Percentiles rank a stretch among this genome's conserved stretches.
Conservation (phyloP, 2,888 invertebrate species). For the Willowsia nigromaculata region DNA sequence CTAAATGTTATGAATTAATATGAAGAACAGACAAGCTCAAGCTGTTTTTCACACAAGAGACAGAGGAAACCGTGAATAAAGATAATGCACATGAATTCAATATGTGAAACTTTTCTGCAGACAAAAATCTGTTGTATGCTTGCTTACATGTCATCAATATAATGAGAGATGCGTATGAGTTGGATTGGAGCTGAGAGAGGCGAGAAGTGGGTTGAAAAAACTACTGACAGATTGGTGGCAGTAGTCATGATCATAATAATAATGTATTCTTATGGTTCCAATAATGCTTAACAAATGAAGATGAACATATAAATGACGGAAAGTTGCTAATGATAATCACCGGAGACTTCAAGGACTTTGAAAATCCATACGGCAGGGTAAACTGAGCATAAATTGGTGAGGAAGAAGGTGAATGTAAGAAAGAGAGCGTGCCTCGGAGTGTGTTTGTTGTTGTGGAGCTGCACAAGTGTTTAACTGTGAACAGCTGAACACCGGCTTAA, state of each 20-base stretch:
- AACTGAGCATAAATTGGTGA: not conserved
- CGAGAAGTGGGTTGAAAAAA: not conserved
- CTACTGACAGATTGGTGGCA: not conserved
- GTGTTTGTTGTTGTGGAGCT: not conserved
- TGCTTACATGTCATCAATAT: not conserved
- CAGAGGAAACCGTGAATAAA: no score
- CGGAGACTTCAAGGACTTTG: conserved; percentile 24
- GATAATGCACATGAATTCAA: no score
- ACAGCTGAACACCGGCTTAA: conserved; percentile 13
- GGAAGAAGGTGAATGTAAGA: not conserved
- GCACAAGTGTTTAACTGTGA: not conserved
- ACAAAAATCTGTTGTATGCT: not conserved
- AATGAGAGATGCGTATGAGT: not conserved
- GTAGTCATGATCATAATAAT: not conserved
- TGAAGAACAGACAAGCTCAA: no score
- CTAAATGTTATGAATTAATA: no score
- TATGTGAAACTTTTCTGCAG: not conserved
- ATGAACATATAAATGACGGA: conserved; percentile 21
- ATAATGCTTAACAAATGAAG: not conserved
- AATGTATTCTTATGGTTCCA: not conserved
- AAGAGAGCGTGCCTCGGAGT: not conserved
- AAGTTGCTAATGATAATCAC: conserved; percentile 19
- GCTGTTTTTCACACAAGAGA: no score
- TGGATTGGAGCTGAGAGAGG: not conserved
- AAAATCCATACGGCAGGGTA: conserved; percentile 15